Evolutionary conservation across 1,140 invertebrate species (phyloP).

Genomic region (Oreohelix idahoensis): DNA sequence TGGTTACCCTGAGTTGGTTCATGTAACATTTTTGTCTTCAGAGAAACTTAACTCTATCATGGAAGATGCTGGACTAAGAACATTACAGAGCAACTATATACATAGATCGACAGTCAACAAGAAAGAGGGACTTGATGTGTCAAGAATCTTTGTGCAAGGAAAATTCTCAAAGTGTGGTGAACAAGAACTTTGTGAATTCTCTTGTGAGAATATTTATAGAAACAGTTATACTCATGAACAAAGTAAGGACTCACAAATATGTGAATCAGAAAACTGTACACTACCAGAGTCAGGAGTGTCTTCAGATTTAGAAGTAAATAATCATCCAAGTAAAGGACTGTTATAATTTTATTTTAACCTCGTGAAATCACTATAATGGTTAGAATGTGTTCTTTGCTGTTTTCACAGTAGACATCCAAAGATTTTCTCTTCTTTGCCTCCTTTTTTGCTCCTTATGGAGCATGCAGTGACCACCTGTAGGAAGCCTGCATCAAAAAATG

Average conservation of each 20-base stretch:
- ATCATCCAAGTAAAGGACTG: no score
- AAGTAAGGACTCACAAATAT: background rate
- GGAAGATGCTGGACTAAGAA: constrained; percentile 78
- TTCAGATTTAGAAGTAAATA: background rate
- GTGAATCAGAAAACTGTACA: background rate
- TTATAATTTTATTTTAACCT: no score
- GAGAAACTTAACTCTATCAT: constrained; percentile 55
- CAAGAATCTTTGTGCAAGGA: constrained; percentile 91
- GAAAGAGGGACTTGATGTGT: constrained; percentile 92
- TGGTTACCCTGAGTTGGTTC: no score
- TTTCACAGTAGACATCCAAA: no score
- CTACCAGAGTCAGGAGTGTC: background rate
- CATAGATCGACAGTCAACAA: constrained; percentile 89
- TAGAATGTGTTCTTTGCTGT: no score
- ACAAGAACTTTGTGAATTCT: background rate
- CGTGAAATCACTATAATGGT: no score
- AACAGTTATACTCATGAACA: background rate
- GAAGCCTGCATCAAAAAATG: no score
- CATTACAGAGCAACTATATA: constrained; percentile 79
- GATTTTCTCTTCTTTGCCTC: no score
- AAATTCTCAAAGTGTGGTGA: constrained; percentile 79
- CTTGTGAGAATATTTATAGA: background rate
- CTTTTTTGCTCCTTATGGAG: no score
- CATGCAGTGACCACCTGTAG: no score
- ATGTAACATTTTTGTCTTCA: constrained; percentile 47